Evolutionary conservation across 2,113 vertebrate genomes (phyloP), one percentile per base, ranked within the genome.

Genomic region (Mustela nigripes): DNA sequence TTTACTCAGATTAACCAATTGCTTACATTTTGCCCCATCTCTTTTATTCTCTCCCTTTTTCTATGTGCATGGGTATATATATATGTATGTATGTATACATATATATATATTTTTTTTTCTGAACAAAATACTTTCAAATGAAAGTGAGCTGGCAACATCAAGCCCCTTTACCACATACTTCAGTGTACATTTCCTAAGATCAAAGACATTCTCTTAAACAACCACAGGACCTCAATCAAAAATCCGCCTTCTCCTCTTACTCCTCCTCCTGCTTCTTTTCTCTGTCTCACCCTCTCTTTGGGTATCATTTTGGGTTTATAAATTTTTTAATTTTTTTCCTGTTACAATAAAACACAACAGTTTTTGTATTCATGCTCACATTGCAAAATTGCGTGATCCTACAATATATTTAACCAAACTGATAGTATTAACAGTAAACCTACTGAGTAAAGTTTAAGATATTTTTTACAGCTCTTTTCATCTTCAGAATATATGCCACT

Each of bases 121-220:
- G 18, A 87, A 92, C 28, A 63, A 36, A 82, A 71, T 76, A n/a
- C 48, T 73, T n/a, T 76, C 31, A 93, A 89, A 39, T 69, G 39
- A 87, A 10, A 79, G 67, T 90, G 87, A 50, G 18, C 76, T 87
- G 67, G 28, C 22, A 22, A 78, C 33, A 87, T 71, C 50, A 42
- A 94, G 8, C 16, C 42, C n/a, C 53, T 83, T 83, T 91, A 69
- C 26, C 36, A 73, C 33, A 45, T 80, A 82, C 10, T 94, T 90
- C 26, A 67, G 21, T 83, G 45, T 73, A 33, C 31, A 79, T 87
- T 91, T 93, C 11, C 56, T 85, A 82, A 90, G 63, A 90, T 69
- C 65, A 95, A 82, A 28, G 26, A 56, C 62, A 90, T 86, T 89
- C 28, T 93, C 79, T 74, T 94, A 80, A 92, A 58, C 71, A 94